phyloP scores from a whole-genome alignment of 2,888 invertebrate genomes.

The Ormia ochracea region DNA sequence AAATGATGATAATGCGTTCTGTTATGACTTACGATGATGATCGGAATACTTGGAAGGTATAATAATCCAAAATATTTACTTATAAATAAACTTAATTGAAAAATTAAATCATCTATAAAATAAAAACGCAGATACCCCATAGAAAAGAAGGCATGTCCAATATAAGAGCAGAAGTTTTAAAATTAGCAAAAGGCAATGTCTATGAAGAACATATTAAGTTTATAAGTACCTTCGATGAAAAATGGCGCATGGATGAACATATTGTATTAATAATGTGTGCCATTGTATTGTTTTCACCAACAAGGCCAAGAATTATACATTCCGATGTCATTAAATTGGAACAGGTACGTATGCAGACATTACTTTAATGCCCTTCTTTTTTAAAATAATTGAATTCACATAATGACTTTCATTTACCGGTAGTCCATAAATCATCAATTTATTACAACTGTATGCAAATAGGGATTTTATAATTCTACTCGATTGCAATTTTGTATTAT shows the following conservation, averaged over 20 bases:
- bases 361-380: background rate
- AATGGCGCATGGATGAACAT: slow-evolving; percentile 91
- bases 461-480: too few species aligned
- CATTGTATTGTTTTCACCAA: slow-evolving; percentile 92
- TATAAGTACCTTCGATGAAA: slow-evolving; percentile 89
- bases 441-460: too few species aligned
- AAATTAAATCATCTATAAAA: slow-evolving; percentile 35
- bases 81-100: background rate
- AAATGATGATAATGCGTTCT: slow-evolving; percentile 96
- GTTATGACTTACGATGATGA: slow-evolving; percentile 92
- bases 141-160: slow-evolving; percentile 85
- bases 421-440: too few species aligned
- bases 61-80: background rate
- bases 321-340: slow-evolving; percentile 89
- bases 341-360: slow-evolving; percentile 80
- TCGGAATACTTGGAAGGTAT: slow-evolving; percentile 92
- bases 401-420: too few species aligned
- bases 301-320: slow-evolving; percentile 87
- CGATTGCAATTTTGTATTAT: too few species aligned
- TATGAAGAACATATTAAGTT: slow-evolving; percentile 92
- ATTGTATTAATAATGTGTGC: slow-evolving; percentile 94
- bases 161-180: slow-evolving; percentile 92
- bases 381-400: background rate
- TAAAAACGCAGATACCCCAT: slow-evolving; percentile 82
- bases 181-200: slow-evolving; percentile 91